Base-by-base conservation (phyloP, 2,888 invertebrate genomes). In the Phalera bucephala region DNA sequence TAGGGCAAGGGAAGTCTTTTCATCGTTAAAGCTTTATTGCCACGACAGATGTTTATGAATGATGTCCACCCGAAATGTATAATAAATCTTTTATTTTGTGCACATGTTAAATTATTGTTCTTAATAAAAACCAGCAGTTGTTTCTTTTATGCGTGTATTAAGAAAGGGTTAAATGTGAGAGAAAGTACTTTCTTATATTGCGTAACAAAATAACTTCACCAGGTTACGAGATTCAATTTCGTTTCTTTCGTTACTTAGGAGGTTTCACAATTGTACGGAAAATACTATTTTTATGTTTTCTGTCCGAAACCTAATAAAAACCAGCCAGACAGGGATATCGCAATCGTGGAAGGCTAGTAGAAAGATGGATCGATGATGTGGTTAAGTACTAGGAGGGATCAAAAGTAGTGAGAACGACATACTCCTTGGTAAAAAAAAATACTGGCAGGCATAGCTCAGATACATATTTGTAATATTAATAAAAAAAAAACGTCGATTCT, bases 21-120 rank as follows among this genome's bases (percentile, higher is more conserved):
- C 46, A 64, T 73, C 79, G 75, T 79, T 78, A 79, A 80, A 73
- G 58, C 63, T 80, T 80, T 79, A 80, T 71, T 66, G 63, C 67
- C 36, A 31, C 65, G 51, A 66, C 80, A 80, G 77, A 76, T 80
- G 79, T 75, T 76, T 75, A 74, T 72, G 76, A 78, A 79, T 73
- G 72, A 74, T 70, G 59, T 62, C 68, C 57, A 60, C 60, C 62
- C 65, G 62, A 60, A 69, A 61, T 62, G 59, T 68, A 71, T 67
- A 66, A 70, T 75, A 70, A 64, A 62, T 65, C 64, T 62, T 58
- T 45, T 72, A 64, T 58, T 65, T 62, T 51, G 50, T 52, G 45
- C 45, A 56, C 61, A 59, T 48, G 53, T 53, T 56, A 62, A 64
- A 55, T 60, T 56, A 53, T 60, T 58, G 51, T 46, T 49, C 46